Evolutionary conservation across 2,113 vertebrate genomes (phyloP).

Genomic region (Rhinoderma darwinii): DNA sequence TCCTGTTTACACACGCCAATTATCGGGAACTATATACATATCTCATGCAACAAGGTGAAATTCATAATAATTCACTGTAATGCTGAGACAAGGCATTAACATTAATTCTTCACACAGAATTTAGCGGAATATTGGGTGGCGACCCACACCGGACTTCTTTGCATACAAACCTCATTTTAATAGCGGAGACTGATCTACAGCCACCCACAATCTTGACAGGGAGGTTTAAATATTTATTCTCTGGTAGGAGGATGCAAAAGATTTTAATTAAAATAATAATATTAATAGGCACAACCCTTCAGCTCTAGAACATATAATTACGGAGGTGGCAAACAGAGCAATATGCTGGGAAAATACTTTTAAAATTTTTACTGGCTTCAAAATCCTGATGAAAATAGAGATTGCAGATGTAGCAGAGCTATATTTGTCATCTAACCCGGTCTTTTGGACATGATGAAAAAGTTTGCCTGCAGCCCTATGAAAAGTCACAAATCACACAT

Average conservation of each 20-base stretch:
- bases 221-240: slow-evolving; percentile 11
- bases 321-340: slow-evolving; percentile 13
- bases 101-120: neutral
- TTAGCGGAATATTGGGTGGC: neutral
- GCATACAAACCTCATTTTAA: neutral
- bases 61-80: neutral
- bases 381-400: neutral
- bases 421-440: neutral
- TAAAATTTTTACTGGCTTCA: neutral
- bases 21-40: too few relatives aligned
- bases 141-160: neutral
- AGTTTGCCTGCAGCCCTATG: neutral
- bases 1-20: too few relatives aligned
- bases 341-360: neutral
- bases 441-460: neutral
- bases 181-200: neutral
- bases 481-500: too few relatives aligned
- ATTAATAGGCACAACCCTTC: slow-evolving; percentile 1
- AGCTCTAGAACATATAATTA: neutral
- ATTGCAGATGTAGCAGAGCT: neutral
- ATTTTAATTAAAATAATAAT: slow-evolving; percentile 3
- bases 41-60: neutral
- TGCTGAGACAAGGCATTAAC: neutral
- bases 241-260: slow-evolving; percentile 2
- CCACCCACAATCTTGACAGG: neutral